Evolutionary conservation across 2,113 vertebrate genomes (phyloP), one percentile per base, ranked within the genome.

Genomic region (Artemisiospiza belli): DNA sequence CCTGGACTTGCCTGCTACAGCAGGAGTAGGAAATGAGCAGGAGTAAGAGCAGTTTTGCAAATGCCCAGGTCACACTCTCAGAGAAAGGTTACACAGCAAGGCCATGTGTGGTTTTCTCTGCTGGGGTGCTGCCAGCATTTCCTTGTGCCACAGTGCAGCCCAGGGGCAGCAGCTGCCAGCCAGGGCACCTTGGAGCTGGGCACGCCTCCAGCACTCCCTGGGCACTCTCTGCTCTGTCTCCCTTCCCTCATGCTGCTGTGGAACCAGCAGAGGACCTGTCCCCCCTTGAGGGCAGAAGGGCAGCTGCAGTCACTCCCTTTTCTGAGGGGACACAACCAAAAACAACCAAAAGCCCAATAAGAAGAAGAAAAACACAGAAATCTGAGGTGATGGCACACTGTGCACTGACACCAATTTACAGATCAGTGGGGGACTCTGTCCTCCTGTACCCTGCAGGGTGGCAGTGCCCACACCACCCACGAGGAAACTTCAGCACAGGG

Each of bases 21-120:
- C 19, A 85, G 39, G 17, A 58, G 6, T 9, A 47, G 33, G 52
- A 59, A 52, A 20, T 2, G 39, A 62, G 44, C 8, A 44, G n/a
- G 46, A 37, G 12, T 30, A 24, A 62, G 46, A 70, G 54, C 44
- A 61, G 61, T 5, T 41, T 23, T 69, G 57, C 37, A 62, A 39
- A 43, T 6, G 6, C 22, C 15, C 9, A 17, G 3, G 5, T 35
- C 25, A 57, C n/a, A 7, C 25, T 63, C 19, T n/a, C 10, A 2
- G 24, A 49, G 47, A 23, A 80, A 18, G 35, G n/a, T 24, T 2
- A 46, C 25, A 17, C 31, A 81, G 47, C 58, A 15, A 62, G 15
- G 57, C 5, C 52, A 37, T 4, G 37, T 3, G 57, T 1, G 2
- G 3, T 6, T 7, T 1, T 15, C n/a, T 23, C 6, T 8, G 6